Percentiles rank a stretch among this genome's conserved stretches.
phyloP scores from a whole-genome alignment of 2,113 vertebrate genomes.

The Pheucticus melanocephalus region DNA sequence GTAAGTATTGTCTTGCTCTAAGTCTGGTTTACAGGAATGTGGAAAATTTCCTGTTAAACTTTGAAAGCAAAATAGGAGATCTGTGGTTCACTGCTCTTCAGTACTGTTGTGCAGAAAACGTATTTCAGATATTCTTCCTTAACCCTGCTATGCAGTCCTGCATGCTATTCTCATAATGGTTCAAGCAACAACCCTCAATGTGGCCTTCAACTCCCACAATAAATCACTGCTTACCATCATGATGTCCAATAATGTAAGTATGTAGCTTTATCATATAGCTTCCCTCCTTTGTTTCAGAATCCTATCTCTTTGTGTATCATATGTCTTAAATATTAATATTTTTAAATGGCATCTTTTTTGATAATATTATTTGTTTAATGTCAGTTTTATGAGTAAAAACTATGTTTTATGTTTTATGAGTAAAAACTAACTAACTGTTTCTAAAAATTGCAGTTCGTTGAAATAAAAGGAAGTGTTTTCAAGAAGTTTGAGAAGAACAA shows the following conservation, averaged over 20 bases:
- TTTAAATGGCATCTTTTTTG: background rate
- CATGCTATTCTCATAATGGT: conserved; percentile 98
- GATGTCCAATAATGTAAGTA: conserved; percentile 98
- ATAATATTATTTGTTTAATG: background rate
- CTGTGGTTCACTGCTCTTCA: background rate
- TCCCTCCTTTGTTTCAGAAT: background rate
- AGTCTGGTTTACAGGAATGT: background rate
- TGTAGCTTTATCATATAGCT: background rate
- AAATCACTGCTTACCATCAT: conserved; percentile 99
- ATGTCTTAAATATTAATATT: background rate
- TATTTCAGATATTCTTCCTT: conserved; percentile 69
- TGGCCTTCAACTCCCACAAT: conserved; percentile 98
- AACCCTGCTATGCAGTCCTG: conserved; percentile 80
- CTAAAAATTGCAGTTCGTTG: conserved; percentile 87
- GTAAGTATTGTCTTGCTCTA: background rate
- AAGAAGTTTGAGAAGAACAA: conserved; percentile 99
- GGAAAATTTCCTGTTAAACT: background rate
- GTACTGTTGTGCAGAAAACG: background rate
- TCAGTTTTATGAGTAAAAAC: background rate
- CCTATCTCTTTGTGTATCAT: background rate
- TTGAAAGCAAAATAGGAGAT: background rate
- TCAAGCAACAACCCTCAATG: conserved; percentile 96
- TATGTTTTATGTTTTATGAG: background rate
- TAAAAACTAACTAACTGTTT: conserved; percentile 28
- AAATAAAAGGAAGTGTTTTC: conserved; percentile 99